These are phyloP conservation scores for Anableps anableps DNA, from an alignment of 2,797 vertebrate species.

Conservation along the genomic window DNA sequence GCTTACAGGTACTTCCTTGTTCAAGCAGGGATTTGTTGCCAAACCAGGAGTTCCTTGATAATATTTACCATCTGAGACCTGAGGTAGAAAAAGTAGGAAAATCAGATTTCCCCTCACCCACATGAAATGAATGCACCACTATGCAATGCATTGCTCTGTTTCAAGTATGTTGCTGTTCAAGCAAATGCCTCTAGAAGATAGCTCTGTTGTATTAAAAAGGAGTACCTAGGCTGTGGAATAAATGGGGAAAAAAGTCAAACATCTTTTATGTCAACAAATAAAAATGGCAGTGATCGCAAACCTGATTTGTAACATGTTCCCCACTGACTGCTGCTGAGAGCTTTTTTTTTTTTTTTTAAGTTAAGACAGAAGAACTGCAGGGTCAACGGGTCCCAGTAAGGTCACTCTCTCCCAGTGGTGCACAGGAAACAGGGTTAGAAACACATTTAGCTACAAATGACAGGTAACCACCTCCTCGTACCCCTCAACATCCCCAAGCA, in stretches of 20 bases:
- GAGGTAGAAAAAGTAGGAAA: constrained; percentile 32
- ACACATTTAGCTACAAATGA: constrained; percentile 75
- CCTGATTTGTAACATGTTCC: constrained; percentile 10
- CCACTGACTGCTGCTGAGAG: constrained; percentile 26
- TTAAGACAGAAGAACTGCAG: constrained; percentile 40
- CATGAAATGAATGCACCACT: constrained; percentile 45
- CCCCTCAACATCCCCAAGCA: neutral
- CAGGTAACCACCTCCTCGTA: constrained; percentile 68
- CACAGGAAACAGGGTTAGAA: constrained; percentile 79
- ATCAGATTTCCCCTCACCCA: constrained; percentile 4
- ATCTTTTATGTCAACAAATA: neutral
- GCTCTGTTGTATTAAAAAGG: neutral
- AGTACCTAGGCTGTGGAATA: neutral
- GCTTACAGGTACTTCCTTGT: constrained; percentile 51
- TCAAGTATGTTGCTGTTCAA: neutral
- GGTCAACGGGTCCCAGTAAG: constrained; percentile 84
- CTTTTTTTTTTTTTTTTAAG: constrained; percentile 40
- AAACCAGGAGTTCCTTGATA: constrained; percentile 41
- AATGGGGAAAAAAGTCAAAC: constrained; percentile 25
- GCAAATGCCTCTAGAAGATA: neutral
- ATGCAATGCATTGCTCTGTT: constrained; percentile 7
- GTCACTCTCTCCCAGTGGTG: constrained; percentile 67
- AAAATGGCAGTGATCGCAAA: constrained; percentile 20
- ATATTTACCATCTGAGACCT: constrained; percentile 45
- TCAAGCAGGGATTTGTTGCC: constrained; percentile 35